A percentile compares a stretch with the other conserved stretches of the same genome.
phyloP scores from a whole-genome alignment of 2,797 vertebrate genomes.

The Hydrolagus colliei region DNA sequence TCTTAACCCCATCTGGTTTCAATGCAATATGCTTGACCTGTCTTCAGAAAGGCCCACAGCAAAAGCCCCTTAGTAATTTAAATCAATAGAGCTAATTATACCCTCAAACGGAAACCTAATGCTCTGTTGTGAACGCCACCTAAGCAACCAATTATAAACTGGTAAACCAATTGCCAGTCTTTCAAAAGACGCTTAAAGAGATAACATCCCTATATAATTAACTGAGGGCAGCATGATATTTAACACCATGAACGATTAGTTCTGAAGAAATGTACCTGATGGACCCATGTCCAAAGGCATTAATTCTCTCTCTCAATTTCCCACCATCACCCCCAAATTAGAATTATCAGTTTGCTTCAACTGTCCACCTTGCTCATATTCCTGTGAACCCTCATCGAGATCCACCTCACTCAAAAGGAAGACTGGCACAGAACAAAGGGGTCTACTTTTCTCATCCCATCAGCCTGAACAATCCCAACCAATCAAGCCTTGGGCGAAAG shows the following conservation, averaged over 20 bases:
- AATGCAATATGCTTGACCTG: slow-evolving; percentile 12
- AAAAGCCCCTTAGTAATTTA: slow-evolving; percentile 19
- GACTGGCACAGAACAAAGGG: neutral
- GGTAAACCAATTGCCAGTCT: slow-evolving; percentile 1
- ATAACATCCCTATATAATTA: slow-evolving; percentile 26
- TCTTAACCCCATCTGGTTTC: slow-evolving; percentile 5
- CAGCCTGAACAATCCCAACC: neutral
- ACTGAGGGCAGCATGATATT: slow-evolving; percentile 21
- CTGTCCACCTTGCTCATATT: neutral
- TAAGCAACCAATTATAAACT: slow-evolving; percentile 34
- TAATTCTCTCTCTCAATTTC: neutral
- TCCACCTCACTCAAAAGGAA: neutral
- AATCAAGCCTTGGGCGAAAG: neutral
- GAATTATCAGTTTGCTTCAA: neutral
- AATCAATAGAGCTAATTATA: slow-evolving; percentile 31
- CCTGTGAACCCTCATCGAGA: neutral
- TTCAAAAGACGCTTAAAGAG: slow-evolving; percentile 28
- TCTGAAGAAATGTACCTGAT: slow-evolving; percentile 5
- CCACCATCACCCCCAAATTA: neutral
- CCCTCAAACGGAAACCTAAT: neutral
- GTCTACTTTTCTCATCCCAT: neutral
- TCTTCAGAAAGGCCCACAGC: slow-evolving; percentile 3
- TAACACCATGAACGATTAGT: slow-evolving; percentile 32
- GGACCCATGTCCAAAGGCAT: slow-evolving; percentile 6
- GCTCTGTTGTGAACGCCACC: slow-evolving; percentile 16